phyloP scores from a whole-genome alignment of 2,797 vertebrate genomes.

The Danio tinwini region DNA sequence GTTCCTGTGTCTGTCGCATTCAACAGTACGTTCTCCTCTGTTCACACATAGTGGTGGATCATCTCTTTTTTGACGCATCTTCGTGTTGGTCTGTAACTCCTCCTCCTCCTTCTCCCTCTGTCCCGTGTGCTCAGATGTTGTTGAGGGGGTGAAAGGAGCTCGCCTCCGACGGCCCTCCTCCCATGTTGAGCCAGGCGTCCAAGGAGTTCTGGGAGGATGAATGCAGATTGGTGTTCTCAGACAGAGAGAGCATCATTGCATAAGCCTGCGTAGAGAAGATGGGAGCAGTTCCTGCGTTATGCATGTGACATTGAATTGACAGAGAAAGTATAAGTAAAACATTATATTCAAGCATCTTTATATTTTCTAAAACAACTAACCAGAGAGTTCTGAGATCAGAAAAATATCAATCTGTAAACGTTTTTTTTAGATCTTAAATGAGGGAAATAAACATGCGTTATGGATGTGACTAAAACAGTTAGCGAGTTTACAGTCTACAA shows the following conservation, averaged over 20 bases:
- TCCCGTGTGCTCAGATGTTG: slow-evolving; percentile 85
- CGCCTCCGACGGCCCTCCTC: slow-evolving; percentile 90
- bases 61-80: slow-evolving; percentile 39
- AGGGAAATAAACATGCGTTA: too few species aligned
- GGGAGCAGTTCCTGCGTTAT: slow-evolving; percentile 16
- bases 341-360: too few species aligned
- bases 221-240: slow-evolving; percentile 95
- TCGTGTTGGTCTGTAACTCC: slow-evolving; percentile 39
- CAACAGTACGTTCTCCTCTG: slow-evolving; percentile 30
- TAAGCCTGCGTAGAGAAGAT: slow-evolving; percentile 84
- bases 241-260: slow-evolving; percentile 99
- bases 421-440: too few species aligned
- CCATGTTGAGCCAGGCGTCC: slow-evolving; percentile 97
- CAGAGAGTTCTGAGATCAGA: too few species aligned
- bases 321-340: too few species aligned
- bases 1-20: slow-evolving; percentile 44
- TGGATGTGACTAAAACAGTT: too few species aligned
- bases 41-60: slow-evolving; percentile 45
- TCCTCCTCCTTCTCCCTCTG: slow-evolving; percentile 32
- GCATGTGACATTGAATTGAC: too few species aligned
- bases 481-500: too few species aligned
- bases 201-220: slow-evolving; percentile 94
- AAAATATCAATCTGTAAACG: too few species aligned
- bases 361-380: too few species aligned
- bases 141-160: slow-evolving; percentile 95